Conservation (phyloP, 1,140 invertebrate species). For the Drosophila repleta region DNA sequence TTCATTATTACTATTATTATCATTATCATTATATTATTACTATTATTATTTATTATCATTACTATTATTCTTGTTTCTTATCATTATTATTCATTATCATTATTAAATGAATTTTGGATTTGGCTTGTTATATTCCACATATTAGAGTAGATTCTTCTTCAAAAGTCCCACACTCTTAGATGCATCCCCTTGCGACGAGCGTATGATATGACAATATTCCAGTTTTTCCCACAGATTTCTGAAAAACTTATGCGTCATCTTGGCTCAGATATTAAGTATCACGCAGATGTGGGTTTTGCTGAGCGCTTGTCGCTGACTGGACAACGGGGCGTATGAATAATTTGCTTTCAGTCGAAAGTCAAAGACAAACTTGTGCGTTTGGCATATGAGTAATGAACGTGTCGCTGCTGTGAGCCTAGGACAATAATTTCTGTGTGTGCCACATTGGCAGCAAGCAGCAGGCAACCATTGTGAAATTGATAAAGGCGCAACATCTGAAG, state of each 20-base stretch:
- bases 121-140: too few species aligned
- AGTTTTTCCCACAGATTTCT: not conserved
- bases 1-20: too few species aligned
- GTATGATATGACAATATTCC: too few species aligned
- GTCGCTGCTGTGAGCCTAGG: constrained; percentile 51
- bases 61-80: too few species aligned
- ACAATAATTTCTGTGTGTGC: constrained; percentile 41
- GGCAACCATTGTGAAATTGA: constrained; percentile 63
- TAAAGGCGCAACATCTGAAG: constrained; percentile 11
- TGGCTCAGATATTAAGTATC: not conserved
- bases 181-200: too few species aligned
- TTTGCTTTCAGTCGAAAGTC: not conserved
- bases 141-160: not conserved
- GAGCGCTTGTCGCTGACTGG: not conserved
- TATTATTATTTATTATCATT: too few species aligned
- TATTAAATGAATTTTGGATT: too few species aligned
- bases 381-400: constrained; percentile 11
- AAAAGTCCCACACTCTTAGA: not conserved
- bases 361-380: too few species aligned
- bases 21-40: too few species aligned
- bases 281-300: too few species aligned
- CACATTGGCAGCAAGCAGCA: constrained; percentile 25
- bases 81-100: too few species aligned
- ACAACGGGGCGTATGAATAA: constrained; percentile 44
- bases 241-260: not conserved